Conservation (phyloP, 2,888 invertebrate genomes). For the Hemicrepidius hirtus region DNA sequence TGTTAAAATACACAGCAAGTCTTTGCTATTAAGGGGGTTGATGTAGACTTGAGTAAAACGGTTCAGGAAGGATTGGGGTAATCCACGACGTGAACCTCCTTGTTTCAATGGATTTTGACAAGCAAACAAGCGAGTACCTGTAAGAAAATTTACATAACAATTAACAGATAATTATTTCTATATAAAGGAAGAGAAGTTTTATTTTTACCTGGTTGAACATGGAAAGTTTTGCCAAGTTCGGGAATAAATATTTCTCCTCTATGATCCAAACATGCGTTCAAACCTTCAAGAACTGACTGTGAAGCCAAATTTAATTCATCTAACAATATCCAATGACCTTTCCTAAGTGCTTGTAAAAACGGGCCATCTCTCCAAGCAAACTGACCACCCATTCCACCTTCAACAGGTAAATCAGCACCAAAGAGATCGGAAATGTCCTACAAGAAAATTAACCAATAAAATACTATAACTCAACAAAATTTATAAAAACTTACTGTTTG, state of each 20-base stretch:
- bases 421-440: constrained; percentile 97
- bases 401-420: constrained; percentile 97
- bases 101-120: constrained; percentile 98
- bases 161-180: too few species aligned
- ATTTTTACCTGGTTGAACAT: constrained; percentile 75
- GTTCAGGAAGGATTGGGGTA: constrained; percentile 98
- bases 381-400: constrained; percentile 88
- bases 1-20: constrained; percentile 80
- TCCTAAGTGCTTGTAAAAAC: constrained; percentile 91
- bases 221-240: constrained; percentile 91
- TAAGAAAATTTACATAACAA: constrained; percentile 13
- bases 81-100: constrained; percentile 95
- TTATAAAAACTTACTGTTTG: constrained; percentile 83
- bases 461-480: neutral
- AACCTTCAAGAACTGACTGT: constrained; percentile 97
- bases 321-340: constrained; percentile 95
- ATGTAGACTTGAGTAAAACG: constrained; percentile 94
- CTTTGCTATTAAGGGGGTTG: constrained; percentile 78
- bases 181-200: too few species aligned
- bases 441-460: too few species aligned
- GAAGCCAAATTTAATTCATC: constrained; percentile 99
- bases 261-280: constrained; percentile 99
- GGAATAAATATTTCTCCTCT: constrained; percentile 96
- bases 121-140: constrained; percentile 91
- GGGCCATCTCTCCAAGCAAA: constrained; percentile 99